phyloP scores from a whole-genome alignment of 2,888 invertebrate genomes.

The Gandaritis pyraliata region DNA sequence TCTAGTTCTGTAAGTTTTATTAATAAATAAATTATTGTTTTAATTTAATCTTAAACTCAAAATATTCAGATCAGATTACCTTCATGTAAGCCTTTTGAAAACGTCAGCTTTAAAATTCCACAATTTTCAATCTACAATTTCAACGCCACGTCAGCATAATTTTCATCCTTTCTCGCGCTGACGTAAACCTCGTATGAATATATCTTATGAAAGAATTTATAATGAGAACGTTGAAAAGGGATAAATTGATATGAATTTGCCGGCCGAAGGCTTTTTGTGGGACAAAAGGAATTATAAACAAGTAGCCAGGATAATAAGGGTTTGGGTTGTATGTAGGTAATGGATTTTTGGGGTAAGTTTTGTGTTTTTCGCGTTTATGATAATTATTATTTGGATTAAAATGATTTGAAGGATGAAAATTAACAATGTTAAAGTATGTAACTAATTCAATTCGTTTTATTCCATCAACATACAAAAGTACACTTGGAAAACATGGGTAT shows the following conservation, averaged over 20 bases:
- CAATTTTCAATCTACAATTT: constrained; percentile 34
- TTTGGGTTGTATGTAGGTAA: constrained; percentile 29
- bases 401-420: not conserved
- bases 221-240: constrained; percentile 65
- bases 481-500: no score
- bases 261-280: constrained; percentile 59
- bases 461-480: no score
- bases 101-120: constrained; percentile 12
- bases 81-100: not conserved
- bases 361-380: constrained; percentile 22
- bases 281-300: constrained; percentile 78
- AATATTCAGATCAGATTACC: not conserved
- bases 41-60: not conserved
- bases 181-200: constrained; percentile 50
- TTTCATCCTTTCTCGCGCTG: constrained; percentile 38
- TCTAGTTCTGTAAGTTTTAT: no score
- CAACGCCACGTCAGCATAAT: constrained; percentile 43
- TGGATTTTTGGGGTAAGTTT: constrained; percentile 26
- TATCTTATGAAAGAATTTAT: constrained; percentile 76
- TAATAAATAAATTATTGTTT: no score
- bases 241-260: constrained; percentile 78
- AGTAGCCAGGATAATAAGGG: constrained; percentile 59
- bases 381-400: constrained; percentile 23
- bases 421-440: not conserved
- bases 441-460: not conserved